phyloP scores from a whole-genome alignment of 1,140 invertebrate species.

The Paracyclopina nana region DNA sequence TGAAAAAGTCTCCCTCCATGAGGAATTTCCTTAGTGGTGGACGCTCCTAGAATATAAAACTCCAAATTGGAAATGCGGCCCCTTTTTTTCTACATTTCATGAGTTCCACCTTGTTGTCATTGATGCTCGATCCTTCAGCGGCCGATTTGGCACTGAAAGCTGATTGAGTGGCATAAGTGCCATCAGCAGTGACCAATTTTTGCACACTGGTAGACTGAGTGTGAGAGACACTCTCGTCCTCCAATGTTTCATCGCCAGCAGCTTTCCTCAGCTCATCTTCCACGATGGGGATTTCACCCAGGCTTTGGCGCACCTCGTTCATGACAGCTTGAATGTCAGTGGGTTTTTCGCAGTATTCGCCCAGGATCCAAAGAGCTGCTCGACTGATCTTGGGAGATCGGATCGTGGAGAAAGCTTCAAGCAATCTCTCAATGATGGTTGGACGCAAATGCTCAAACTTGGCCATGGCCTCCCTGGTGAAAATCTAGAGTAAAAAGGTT shows the following conservation, averaged over 20 bases:
- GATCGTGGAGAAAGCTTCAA: conserved; percentile 62
- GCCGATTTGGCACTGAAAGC: conserved; percentile 63
- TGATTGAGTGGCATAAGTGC: conserved; percentile 94
- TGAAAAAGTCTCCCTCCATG: conserved; percentile 87
- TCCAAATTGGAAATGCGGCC: too few relatives aligned
- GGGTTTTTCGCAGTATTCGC: conserved; percentile 66
- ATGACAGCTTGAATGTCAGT: conserved; percentile 42
- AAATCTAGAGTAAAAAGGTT: conserved; percentile 1
- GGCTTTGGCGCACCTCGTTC: conserved; percentile 33
- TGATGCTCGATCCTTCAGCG: conserved; percentile 21
- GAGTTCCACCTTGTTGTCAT: too few relatives aligned
- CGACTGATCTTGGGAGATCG: conserved; percentile 52
- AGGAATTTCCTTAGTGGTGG: conserved; percentile 68
- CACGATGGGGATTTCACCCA: conserved; percentile 73
- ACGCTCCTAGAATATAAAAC: too few relatives aligned
- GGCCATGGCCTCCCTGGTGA: conserved; percentile 12
- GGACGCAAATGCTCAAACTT: conserved; percentile 34
- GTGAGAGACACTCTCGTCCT: conserved; percentile 23
- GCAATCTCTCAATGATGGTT: conserved; percentile 56
- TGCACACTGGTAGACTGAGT: conserved; percentile 23
- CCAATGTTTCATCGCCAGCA: conserved; percentile 36
- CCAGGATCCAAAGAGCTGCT: conserved; percentile 90
- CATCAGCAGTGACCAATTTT: conserved; percentile 82
- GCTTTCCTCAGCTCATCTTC: conserved; percentile 57
- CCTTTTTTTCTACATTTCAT: conserved; percentile 38